Evolutionary conservation across 2,113 vertebrate genomes (phyloP).

Genomic region (Girardinichthys multiradiatus): DNA sequence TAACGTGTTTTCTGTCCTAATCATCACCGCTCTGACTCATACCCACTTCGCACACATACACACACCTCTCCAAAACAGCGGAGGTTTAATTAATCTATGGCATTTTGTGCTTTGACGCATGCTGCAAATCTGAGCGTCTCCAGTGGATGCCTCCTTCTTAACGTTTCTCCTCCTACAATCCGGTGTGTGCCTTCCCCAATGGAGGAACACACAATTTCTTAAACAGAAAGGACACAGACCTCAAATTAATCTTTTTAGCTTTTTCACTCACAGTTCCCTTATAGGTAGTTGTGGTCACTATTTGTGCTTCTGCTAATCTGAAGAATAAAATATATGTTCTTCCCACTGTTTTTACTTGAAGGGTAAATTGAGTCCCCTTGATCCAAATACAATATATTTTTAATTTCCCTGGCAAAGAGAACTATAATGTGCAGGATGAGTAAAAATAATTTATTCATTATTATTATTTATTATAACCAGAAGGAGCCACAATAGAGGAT

Average conservation of each 20-base stretch:
- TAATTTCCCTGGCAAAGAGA: background rate
- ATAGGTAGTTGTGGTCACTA: constrained; percentile 8
- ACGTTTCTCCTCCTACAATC: constrained; percentile 38
- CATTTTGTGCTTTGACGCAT: constrained; percentile 59
- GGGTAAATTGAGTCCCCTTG: constrained; percentile 32
- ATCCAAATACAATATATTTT: constrained; percentile 1
- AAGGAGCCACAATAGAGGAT: constrained; percentile 13
- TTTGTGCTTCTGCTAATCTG: constrained; percentile 20
- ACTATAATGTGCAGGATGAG: background rate
- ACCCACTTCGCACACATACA: constrained; percentile 29
- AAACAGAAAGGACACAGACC: constrained; percentile 15
- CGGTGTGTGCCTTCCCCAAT: constrained; percentile 31
- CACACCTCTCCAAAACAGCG: constrained; percentile 56
- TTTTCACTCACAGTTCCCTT: constrained; percentile 28
- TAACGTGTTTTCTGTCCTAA: constrained; percentile 65
- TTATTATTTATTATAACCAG: background rate
- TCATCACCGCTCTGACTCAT: constrained; percentile 59
- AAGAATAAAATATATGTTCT: background rate
- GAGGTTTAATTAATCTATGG: constrained; percentile 74
- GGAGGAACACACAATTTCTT: constrained; percentile 43
- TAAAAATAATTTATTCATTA: background rate
- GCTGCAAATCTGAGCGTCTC: constrained; percentile 55
- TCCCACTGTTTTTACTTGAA: constrained; percentile 16
- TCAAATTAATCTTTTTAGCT: constrained; percentile 6
- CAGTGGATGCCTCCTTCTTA: constrained; percentile 51